Evolutionary conservation across 2,113 vertebrate species (phyloP).

Genomic region (Neotoma lepida): DNA sequence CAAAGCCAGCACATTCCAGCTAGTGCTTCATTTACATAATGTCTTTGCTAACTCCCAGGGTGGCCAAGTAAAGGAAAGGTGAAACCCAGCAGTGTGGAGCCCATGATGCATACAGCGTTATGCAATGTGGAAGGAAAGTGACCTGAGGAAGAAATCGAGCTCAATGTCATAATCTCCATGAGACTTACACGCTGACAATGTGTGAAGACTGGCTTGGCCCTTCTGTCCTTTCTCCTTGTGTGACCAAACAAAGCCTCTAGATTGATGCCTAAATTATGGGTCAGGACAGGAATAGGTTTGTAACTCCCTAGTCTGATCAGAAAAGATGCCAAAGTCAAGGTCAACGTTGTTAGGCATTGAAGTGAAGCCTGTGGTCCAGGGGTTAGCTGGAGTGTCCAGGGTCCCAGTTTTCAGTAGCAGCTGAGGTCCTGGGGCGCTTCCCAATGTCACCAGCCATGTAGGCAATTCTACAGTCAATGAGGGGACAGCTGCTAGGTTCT

Average conservation of each 20-base stretch:
- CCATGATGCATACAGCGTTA: background rate
- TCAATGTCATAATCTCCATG: background rate
- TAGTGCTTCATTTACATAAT: background rate
- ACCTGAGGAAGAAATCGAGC: background rate
- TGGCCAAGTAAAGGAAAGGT: background rate
- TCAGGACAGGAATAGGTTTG: background rate
- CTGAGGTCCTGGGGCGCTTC: background rate
- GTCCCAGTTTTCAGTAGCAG: background rate
- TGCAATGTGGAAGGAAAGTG: background rate
- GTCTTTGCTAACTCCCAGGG: background rate
- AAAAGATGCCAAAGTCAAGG: background rate
- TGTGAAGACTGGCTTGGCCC: background rate
- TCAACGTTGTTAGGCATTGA: background rate
- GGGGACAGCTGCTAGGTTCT: background rate
- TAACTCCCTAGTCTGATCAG: background rate
- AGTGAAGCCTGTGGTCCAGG: background rate
- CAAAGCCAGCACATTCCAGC: background rate
- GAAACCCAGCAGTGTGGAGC: background rate
- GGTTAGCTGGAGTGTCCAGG: background rate
- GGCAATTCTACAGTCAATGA: background rate
- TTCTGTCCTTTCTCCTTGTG: background rate
- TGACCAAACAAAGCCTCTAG: background rate
- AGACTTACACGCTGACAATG: accelerated
- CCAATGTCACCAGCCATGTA: background rate
- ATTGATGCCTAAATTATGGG: background rate